phyloP scores from a whole-genome alignment of 2,797 vertebrate genomes.

The Notolepis coatsorum region DNA sequence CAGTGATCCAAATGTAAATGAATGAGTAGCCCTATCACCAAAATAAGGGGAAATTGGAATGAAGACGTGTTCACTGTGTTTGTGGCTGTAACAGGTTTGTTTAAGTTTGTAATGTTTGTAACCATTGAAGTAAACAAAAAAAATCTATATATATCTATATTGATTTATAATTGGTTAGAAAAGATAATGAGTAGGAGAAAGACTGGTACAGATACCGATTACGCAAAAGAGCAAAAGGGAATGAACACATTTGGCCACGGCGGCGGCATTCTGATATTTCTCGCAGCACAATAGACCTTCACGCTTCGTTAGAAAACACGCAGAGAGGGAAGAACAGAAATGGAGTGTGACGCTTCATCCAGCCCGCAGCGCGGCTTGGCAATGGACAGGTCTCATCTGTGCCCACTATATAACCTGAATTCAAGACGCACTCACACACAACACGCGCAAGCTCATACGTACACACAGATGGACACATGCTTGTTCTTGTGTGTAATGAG shows the following conservation, averaged over 20 bases:
- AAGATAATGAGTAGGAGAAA: conserved; percentile 5
- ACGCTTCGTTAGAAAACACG: conserved; percentile 33
- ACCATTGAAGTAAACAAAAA: no score
- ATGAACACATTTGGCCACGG: conserved; percentile 21
- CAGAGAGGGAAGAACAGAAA: conserved; percentile 18
- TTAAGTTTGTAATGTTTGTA: no score
- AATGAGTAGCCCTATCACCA: no score
- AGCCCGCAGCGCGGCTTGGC: conserved; percentile 25
- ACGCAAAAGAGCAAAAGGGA: conserved; percentile 23
- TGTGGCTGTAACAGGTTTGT: no score
- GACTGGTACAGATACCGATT: conserved; percentile 35
- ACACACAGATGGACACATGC: no score
- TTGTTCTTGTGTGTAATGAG: no score
- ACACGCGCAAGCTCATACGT: no score
- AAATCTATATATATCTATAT: no score
- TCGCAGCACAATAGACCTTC: conserved; percentile 46
- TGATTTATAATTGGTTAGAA: no score
- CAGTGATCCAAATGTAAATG: no score
- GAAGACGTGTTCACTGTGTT: no score
- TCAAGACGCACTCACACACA: background rate
- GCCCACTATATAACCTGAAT: background rate
- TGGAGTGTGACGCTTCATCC: background rate
- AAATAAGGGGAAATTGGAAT: no score
- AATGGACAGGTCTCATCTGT: conserved; percentile 21
- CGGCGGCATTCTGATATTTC: conserved; percentile 11